Evolutionary conservation across 2,888 invertebrate species (phyloP), one percentile per base, ranked within the genome.

Genomic region (Troilus luridus): DNA sequence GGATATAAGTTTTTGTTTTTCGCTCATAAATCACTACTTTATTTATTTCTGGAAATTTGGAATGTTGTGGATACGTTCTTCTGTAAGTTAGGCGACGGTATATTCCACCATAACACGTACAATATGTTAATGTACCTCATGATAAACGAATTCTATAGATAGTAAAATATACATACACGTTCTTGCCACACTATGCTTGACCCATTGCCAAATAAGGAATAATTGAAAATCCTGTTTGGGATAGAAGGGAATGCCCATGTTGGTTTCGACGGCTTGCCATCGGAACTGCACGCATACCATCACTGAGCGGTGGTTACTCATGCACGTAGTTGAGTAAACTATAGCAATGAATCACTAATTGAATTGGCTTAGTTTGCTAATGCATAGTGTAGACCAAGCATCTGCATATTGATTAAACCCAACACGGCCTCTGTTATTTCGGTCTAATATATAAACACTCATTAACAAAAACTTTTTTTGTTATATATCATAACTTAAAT

Each of bases 301-400:
- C 72, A 41, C 11, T 77, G 72, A 77, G 72, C 9, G 27, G 5
- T 41, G 72, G 17, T 77, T 77, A 77, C 27, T 77, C 72, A 77
- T 77, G 27, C 72, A 77, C 27, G 72, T 11, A 24, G 24, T 41
- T 77, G 27, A 77, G 72, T 27, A 77, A 77, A 77, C 72, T 77
- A 14, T 41, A 17, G 1, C 72, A 77, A 77, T 77, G 41, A 77
- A 77, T 77, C 72, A 41, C 72, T 77, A 77, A 77, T 77, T 77
- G 27, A 77, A 77, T 77, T 77, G 17, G 24, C 27, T 77, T 77
- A 77, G 72, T 77, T 77, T 41, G 41, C 72, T 17, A 77, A 77
- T 77, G 72, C 72, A 77, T 77, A 19, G 17, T 41, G 17, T 41
- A 41, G 17, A 77, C 17, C 72, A 17, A 14, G 0, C 72, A 77